Base-by-base conservation (phyloP, 2,888 invertebrate genomes). In the Hypercompe scribonia region DNA sequence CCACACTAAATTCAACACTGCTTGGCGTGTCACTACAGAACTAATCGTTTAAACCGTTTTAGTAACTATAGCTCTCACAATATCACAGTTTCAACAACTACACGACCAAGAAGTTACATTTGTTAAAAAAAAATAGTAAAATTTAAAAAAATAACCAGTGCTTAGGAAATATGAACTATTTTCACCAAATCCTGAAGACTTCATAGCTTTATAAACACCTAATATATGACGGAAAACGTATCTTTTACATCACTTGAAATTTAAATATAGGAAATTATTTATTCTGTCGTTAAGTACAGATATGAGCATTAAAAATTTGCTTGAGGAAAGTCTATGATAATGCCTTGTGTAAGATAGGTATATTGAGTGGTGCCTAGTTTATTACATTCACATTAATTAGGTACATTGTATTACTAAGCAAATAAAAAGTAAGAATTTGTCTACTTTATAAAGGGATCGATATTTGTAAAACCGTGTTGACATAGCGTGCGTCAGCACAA, bases 21-120 rank as follows among this genome's bases (percentile, higher is more conserved):
- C 61, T 36, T 39, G 34, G 7, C 34, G 18, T 36, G 8, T n/a
- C 13, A 36, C 54, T 68, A 34, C 28, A 39, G 21, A 69, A 39
- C 58, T 61, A 42, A 21, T 69, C 39, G 28, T 69, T 69, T 69
- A 21, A 39, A 24, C 34, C 28, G 15, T 54, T 68, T 68, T 68
- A 58, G 54, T 68, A n/a, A 54, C 54, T n/a, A 58, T 68, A 58
- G 58, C n/a, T n/a, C 58, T n/a, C 21, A 28, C 24, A 42, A 31
- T 31, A 68, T 68, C 61, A 61, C 31, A 39, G 36, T 18, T 61
- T 68, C 4, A 39, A 39, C 18, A 39, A 3, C 10, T 46, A 42
- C 42, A 28, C 11, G 24, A 50, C 42, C 0, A 3, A 42, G 13
- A 42, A 42, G 42, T 42, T n/a, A n/a, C n/a, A n/a, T n/a, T n/a